These are phyloP conservation scores for Thymallus thymallus DNA, from an alignment of 2,113 vertebrate species.

Conservation along the genomic window DNA sequence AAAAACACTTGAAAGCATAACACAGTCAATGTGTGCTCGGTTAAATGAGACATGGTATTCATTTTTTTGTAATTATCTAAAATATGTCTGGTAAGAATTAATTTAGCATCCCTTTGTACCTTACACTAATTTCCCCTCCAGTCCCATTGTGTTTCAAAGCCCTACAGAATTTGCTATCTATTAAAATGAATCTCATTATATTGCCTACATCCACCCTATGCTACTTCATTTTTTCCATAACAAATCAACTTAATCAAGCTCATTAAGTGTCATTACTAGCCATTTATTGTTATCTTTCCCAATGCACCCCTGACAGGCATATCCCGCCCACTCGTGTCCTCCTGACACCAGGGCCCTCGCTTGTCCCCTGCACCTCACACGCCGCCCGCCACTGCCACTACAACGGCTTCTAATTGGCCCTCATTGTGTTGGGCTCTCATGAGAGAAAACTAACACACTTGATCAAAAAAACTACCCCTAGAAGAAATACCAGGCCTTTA, in stretches of 20 bases:
- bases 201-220: constrained; percentile 68
- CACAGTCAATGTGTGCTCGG: constrained; percentile 67
- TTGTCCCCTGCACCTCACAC: constrained; percentile 50
- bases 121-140: constrained; percentile 64
- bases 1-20: constrained; percentile 41
- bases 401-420: constrained; percentile 62
- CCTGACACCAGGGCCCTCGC: constrained; percentile 68
- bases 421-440: constrained; percentile 49
- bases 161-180: constrained; percentile 72
- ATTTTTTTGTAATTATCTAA: constrained; percentile 75
- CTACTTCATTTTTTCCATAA: constrained; percentile 71
- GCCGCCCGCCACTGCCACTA: constrained; percentile 2
- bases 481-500: not conserved
- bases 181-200: constrained; percentile 76
- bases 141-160: constrained; percentile 72
- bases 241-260: constrained; percentile 77
- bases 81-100: constrained; percentile 72
- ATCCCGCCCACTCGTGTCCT: constrained; percentile 66
- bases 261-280: constrained; percentile 78
- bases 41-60: constrained; percentile 64
- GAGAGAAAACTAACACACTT: constrained; percentile 17
- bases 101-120: constrained; percentile 73
- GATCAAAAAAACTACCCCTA: not conserved
- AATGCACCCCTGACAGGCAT: constrained; percentile 68
- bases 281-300: constrained; percentile 76